These are phyloP conservation scores for Caenorhabditis brenneri DNA, from an alignment of 1,140 invertebrate genomes.

Conservation along the genomic window DNA sequence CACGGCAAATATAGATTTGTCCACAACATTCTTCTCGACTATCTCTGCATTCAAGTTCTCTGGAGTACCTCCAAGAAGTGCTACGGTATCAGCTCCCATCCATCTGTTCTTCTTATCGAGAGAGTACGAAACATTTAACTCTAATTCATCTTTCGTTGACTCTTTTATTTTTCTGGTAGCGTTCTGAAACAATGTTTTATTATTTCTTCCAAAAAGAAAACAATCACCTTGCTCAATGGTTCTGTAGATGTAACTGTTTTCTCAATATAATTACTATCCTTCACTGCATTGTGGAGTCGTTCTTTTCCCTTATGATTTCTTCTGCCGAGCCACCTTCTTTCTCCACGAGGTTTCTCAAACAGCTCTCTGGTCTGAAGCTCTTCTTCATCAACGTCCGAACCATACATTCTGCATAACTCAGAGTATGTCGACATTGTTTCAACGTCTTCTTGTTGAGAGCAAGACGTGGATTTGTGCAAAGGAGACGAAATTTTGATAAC, in stretches of 20 bases:
- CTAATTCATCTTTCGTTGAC: not conserved
- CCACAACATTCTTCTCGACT: not conserved
- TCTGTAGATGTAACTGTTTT: not conserved
- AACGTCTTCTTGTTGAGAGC: too few species aligned
- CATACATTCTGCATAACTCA: too few species aligned
- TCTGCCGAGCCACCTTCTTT: not conserved
- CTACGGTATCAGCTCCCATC: not conserved
- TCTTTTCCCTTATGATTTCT: not conserved
- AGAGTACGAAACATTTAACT: not conserved
- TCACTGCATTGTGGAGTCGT: slow-evolving; percentile 1
- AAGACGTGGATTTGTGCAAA: too few species aligned
- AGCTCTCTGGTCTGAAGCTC: too few species aligned
- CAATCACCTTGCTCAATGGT: not conserved
- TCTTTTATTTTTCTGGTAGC: not conserved
- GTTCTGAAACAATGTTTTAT: not conserved
- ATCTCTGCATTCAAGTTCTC: not conserved
- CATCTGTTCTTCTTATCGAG: slow-evolving; percentile 1
- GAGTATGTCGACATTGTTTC: too few species aligned
- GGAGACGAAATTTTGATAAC: too few species aligned
- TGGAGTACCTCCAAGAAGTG: not conserved
- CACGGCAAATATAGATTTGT: not conserved
- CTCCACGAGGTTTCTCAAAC: slow-evolving; percentile 10
- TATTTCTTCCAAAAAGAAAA: too few species aligned
- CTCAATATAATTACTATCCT: not conserved
- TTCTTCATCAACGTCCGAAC: too few species aligned